Base-by-base conservation (phyloP, 2,888 invertebrate species). In the Creontiades dilutus region DNA sequence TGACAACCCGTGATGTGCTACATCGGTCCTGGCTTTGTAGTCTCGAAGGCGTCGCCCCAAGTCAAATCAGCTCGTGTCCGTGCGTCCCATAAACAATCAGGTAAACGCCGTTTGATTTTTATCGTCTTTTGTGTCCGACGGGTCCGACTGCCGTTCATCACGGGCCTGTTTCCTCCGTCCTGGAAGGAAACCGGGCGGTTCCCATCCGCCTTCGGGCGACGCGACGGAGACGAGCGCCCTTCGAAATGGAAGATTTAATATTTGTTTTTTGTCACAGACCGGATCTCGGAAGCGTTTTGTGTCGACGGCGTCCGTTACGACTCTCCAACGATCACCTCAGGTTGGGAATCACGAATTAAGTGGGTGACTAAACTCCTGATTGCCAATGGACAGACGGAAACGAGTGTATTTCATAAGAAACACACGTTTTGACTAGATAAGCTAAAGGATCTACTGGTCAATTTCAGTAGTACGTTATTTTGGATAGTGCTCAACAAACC, bases 161-260 rank as follows among this genome's bases (percentile, higher is more conserved):
- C 68, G 68, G n/a, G 19, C 19, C 23, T n/a, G 68, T 68, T 68
- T 68, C 68, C 68, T n/a, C 23, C 68, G 68, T 68, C 68, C 19
- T 68, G 68, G 68, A 68, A 57, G 68, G 68, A 68, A 68, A 68
- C 68, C 68, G 68, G n/a, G 68, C 68, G 68, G 23, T 19, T 19
- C 61, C 68, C 68, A 68, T 68, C 68, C 68, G 68, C 68, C 23
- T 37, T 68, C 68, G 52, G 16, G 52, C 27, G 11, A 68, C 61
- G 37, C 37, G 37, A 37, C 37, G 37, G 37, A 7, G 37, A 37
- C 37, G 16, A 9, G 9, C 68, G 68, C 68, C 61, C 68, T 68
- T 68, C 68, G 68, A 23, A 68, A 23, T 4, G 68, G 23, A 19
- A 23, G 68, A 68, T 68, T 68, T 68, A 23, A 23, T 23, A 19